Evolutionary conservation across 2,888 invertebrate genomes (phyloP).

Genomic region (Entomobrya multifasciata): DNA sequence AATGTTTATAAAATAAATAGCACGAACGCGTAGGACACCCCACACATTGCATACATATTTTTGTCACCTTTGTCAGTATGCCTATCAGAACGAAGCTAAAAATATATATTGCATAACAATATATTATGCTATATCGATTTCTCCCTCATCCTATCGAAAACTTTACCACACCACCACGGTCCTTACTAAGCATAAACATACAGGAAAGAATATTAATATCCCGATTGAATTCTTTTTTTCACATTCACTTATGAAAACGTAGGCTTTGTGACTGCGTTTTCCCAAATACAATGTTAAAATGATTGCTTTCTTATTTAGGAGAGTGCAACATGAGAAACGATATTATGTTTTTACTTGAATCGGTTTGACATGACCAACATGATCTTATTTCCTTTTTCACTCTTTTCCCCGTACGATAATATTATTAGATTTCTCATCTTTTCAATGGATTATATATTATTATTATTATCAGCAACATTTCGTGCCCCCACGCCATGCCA

Average conservation of each 20-base stretch:
- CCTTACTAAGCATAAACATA: not conserved
- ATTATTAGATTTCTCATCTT: constrained; percentile 53
- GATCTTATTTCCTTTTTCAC: constrained; percentile 59
- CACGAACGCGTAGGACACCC: too few relatives aligned
- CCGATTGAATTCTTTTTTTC: not conserved
- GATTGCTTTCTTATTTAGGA: constrained; percentile 57
- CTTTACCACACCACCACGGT: too few relatives aligned
- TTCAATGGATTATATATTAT: constrained; percentile 25
- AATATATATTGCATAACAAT: too few relatives aligned
- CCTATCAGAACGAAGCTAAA: too few relatives aligned
- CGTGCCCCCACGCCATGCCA: not conserved
- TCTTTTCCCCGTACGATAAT: constrained; percentile 40
- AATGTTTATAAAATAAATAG: too few relatives aligned
- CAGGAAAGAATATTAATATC: not conserved
- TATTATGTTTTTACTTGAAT: constrained; percentile 41
- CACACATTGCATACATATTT: too few relatives aligned
- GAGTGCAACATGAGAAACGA: constrained; percentile 17
- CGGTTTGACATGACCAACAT: constrained; percentile 66
- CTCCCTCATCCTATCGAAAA: too few relatives aligned
- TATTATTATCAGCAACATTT: not conserved
- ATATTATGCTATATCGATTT: too few relatives aligned
- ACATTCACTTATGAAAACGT: not conserved
- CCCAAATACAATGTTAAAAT: constrained; percentile 37
- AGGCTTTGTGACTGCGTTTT: constrained; percentile 42
- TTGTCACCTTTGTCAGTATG: too few relatives aligned